Percentiles rank a stretch among this genome's conserved stretches.
phyloP scores from a whole-genome alignment of 1,140 invertebrate species.

The Rhyzopertha dominica region DNA sequence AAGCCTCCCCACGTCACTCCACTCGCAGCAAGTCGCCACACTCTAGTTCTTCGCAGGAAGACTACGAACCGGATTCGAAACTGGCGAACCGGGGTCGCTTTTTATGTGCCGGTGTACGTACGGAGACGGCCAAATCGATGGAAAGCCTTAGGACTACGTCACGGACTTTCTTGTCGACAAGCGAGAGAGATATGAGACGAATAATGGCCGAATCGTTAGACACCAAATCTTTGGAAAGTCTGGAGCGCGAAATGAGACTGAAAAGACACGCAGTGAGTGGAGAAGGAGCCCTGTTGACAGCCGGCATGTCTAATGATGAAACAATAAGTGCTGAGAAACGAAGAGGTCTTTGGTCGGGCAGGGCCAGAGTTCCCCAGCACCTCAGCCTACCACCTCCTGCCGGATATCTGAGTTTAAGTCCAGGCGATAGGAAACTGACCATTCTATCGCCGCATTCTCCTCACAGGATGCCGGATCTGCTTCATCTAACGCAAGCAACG shows the following conservation, averaged over 20 bases:
- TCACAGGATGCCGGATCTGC: slow-evolving; percentile 53
- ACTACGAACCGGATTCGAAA: slow-evolving; percentile 55
- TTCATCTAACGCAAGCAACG: slow-evolving; percentile 53
- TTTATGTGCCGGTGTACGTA: slow-evolving; percentile 51
- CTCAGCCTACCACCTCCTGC: slow-evolving; percentile 60
- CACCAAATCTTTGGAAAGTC: slow-evolving; percentile 54
- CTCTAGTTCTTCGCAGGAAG: slow-evolving; percentile 66
- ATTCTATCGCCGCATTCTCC: slow-evolving; percentile 72
- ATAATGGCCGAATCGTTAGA: slow-evolving; percentile 48
- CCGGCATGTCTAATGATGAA: slow-evolving; percentile 36
- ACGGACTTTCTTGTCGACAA: slow-evolving; percentile 54
- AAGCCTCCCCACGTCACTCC: slow-evolving; percentile 32
- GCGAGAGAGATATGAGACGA: slow-evolving; percentile 58
- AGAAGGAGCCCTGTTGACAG: slow-evolving; percentile 49
- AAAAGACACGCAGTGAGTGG: slow-evolving; percentile 57
- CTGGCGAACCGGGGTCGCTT: slow-evolving; percentile 53
- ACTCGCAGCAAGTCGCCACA: slow-evolving; percentile 56
- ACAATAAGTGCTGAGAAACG: slow-evolving; percentile 55
- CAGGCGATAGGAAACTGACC: slow-evolving; percentile 58
- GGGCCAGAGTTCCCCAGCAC: slow-evolving; percentile 56
- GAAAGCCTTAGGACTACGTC: slow-evolving; percentile 56
- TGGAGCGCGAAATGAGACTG: slow-evolving; percentile 52
- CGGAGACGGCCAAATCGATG: slow-evolving; percentile 63
- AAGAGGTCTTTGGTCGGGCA: slow-evolving; percentile 60
- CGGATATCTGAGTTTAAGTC: slow-evolving; percentile 48